Percentiles rank a stretch among this genome's conserved stretches.
Evolutionary conservation across 1,140 invertebrate genomes (phyloP).

Genomic region (Drosophila truncata): DNA sequence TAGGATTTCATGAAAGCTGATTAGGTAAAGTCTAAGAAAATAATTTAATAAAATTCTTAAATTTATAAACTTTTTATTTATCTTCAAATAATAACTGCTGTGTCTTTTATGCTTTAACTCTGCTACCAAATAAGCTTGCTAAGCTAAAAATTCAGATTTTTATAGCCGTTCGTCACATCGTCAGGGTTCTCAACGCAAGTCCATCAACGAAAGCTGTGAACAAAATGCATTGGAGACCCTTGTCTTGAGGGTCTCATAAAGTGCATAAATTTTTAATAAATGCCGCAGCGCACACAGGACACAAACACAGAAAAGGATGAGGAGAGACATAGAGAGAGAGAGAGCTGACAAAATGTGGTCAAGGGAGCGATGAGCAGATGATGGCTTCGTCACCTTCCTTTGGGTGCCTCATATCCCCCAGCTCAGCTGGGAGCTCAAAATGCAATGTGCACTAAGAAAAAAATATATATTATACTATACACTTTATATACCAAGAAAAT

Average conservation of each 20-base stretch:
- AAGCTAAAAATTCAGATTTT: slow-evolving; percentile 57
- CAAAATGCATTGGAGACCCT: slow-evolving; percentile 39
- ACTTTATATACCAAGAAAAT: too few relatives aligned
- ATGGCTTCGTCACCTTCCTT: slow-evolving; percentile 21
- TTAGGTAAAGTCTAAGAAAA: not conserved
- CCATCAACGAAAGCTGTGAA: slow-evolving; percentile 36
- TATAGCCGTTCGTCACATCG: slow-evolving; percentile 61
- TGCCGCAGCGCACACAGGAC: slow-evolving; percentile 29
- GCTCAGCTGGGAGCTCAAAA: slow-evolving; percentile 2
- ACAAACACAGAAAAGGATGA: slow-evolving; percentile 2
- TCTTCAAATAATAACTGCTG: not conserved
- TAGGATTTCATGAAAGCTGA: not conserved
- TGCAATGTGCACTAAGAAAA: not conserved
- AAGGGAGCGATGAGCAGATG: slow-evolving; percentile 42
- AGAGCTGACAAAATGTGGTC: slow-evolving; percentile 55
- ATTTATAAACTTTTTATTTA: not conserved
- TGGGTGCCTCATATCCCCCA: slow-evolving; percentile 7
- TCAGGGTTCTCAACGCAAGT: slow-evolving; percentile 38
- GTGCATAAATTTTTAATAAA: slow-evolving; percentile 80
- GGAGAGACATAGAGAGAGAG: not conserved
- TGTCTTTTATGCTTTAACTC: slow-evolving; percentile 25
- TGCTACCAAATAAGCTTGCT: slow-evolving; percentile 20
- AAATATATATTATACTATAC: rapidly evolving
- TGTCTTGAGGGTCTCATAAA: slow-evolving; percentile 56
- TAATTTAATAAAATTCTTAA: not conserved